A percentile compares a stretch with the other conserved stretches of the same genome.
phyloP scores from a whole-genome alignment of 2,797 vertebrate genomes.

The Phalanger gymnotis region DNA sequence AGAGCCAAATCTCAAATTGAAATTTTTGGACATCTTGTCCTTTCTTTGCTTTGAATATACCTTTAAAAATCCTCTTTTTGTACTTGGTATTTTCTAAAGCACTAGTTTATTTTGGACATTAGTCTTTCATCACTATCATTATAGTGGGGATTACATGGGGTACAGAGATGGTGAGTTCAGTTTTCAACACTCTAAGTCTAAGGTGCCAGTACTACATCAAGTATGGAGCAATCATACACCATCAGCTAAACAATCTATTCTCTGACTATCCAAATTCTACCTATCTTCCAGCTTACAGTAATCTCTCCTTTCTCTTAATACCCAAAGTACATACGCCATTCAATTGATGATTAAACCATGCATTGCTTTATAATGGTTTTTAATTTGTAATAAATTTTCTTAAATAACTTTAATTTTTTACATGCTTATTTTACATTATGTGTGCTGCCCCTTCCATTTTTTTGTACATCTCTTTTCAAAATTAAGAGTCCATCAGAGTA shows the following conservation, averaged over 20 bases:
- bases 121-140: neutral
- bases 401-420: neutral
- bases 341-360: neutral
- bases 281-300: neutral
- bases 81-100: neutral
- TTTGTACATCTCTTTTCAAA: neutral
- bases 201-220: neutral
- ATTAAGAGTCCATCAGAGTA: neutral
- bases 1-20: neutral
- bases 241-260: neutral
- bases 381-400: neutral
- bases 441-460: neutral
- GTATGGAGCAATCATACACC: neutral
- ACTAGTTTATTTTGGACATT: neutral
- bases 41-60: neutral
- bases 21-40: neutral
- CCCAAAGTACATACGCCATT: neutral
- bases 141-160: neutral
- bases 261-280: neutral
- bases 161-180: neutral
- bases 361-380: neutral
- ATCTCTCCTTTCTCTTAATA: neutral
- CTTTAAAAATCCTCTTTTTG: neutral
- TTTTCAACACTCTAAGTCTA: neutral
- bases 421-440: neutral